Conservation (phyloP, 2,888 invertebrate genomes). For the Lithophane ornitopus region DNA sequence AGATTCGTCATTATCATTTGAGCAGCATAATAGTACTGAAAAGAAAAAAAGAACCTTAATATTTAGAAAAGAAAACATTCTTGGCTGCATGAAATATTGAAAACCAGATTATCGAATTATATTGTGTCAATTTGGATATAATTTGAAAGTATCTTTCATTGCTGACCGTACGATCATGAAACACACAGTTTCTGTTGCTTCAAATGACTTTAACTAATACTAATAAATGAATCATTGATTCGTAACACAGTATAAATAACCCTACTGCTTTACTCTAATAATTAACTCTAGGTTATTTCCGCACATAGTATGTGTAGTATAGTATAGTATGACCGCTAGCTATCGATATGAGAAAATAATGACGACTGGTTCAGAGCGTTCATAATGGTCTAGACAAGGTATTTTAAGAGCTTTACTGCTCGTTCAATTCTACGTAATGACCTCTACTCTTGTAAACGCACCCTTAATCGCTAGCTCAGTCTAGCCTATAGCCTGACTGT, state of each 20-base stretch:
- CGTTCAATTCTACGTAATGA: not conserved
- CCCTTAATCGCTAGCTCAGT: constrained; percentile 17
- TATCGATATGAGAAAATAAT: constrained; percentile 3
- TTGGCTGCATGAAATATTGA: not conserved
- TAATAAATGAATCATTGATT: not conserved
- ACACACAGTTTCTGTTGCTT: not conserved
- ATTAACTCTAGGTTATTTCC: not conserved
- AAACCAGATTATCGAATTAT: not conserved
- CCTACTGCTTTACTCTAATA: not conserved
- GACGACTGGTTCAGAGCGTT: not conserved
- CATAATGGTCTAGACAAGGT: constrained; percentile 6
- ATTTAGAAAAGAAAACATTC: not conserved
- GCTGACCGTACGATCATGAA: not conserved
- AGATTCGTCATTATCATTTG: not conserved
- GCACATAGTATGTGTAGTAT: no score
- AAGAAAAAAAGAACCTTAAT: not conserved
- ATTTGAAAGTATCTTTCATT: not conserved
- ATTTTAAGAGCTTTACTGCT: constrained; percentile 10
- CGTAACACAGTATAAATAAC: not conserved
- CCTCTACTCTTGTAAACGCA: not conserved
- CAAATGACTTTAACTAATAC: not conserved
- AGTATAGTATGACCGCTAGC: not conserved
- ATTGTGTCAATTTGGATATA: not conserved
- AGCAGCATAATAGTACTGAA: not conserved
- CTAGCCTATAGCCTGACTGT: not conserved